Conservation (phyloP, 2,113 vertebrate species). For the Brachirus orientalis region DNA sequence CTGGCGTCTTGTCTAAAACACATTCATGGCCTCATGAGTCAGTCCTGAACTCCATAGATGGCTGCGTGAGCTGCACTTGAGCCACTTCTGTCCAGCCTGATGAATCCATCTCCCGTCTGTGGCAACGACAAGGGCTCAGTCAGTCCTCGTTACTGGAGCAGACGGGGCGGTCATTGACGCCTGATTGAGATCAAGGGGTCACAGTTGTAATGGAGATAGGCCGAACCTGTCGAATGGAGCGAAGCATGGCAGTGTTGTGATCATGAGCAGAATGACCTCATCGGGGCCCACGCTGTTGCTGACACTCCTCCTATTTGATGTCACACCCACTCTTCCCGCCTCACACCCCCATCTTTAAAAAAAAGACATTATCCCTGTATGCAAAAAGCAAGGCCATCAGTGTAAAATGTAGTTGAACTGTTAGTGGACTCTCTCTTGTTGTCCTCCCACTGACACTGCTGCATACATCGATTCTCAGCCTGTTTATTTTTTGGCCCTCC, state of each 20-base stretch:
- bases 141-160: conserved; percentile 24
- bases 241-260: not conserved
- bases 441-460: not conserved
- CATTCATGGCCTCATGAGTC: conserved; percentile 3
- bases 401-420: conserved; percentile 20
- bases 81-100: conserved; percentile 1
- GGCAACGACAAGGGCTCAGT: conserved; percentile 6
- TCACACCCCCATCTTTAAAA: not conserved
- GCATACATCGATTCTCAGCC: conserved; percentile 23
- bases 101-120: conserved; percentile 20
- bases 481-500: conserved; percentile 50
- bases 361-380: conserved; percentile 20
- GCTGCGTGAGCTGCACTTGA: conserved; percentile 5
- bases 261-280: conserved; percentile 20
- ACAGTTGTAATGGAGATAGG: conserved; percentile 5
- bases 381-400: conserved; percentile 1
- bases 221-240: conserved; percentile 17
- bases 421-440: conserved; percentile 3
- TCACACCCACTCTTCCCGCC: not conserved
- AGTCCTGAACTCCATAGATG: not conserved
- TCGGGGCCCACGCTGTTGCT: not conserved
- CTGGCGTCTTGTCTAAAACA: not conserved
- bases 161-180: not conserved
- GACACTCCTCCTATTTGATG: not conserved
- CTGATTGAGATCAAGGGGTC: conserved; percentile 60